Evolutionary conservation across 2,113 vertebrate genomes (phyloP), one percentile per base, ranked within the genome.

Genomic region (Kryptolebias marmoratus): DNA sequence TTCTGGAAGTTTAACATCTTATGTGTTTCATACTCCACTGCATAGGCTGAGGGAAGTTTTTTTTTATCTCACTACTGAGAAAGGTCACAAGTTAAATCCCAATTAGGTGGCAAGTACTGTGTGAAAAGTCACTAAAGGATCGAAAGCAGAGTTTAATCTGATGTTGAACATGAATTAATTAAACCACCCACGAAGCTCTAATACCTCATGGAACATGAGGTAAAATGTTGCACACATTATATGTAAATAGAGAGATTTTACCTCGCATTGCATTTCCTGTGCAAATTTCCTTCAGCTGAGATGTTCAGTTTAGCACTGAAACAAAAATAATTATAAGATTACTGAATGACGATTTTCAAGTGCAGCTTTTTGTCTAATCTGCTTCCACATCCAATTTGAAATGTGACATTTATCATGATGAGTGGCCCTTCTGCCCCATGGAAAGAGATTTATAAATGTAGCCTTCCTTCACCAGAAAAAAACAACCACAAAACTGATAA

Each of bases 181-280:
- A 13, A 11, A 11, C 42, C 30, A 1, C 61, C 27, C 15, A 50
- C 31, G 27, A 22, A 64, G 14, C 11, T 48, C n/a, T 48, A 47
- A 11, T 0, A 53, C 55, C 22, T 12, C 1, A 30, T 22, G 32
- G 31, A 55, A 56, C n/a, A 0, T 45, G 6, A 15, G 50, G 39
- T 53, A 2, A 66, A 16, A 30, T 11, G 42, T 11, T 1, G 28
- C 42, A 56, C 0, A 30, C 10, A 28, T 49, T 59, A 42, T 5
- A 31, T 39, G 32, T 15, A 15, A 22, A 22, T 22, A 22, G 22
- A 22, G 16, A 32, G 48, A 50, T 68, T 3, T 32, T 28, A 53
- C 75, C 71, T 75, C 47, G 4, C 4, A 32, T 11, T 39, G 32
- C 16, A 31, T 45, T 79, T 79, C 80, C 80, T 71, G 69, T 48